A percentile compares a stretch with the other conserved stretches of the same genome.
These are phyloP conservation scores for Indicator maculatus DNA, from an alignment of 2,113 vertebrate genomes.

Conservation along the genomic window DNA sequence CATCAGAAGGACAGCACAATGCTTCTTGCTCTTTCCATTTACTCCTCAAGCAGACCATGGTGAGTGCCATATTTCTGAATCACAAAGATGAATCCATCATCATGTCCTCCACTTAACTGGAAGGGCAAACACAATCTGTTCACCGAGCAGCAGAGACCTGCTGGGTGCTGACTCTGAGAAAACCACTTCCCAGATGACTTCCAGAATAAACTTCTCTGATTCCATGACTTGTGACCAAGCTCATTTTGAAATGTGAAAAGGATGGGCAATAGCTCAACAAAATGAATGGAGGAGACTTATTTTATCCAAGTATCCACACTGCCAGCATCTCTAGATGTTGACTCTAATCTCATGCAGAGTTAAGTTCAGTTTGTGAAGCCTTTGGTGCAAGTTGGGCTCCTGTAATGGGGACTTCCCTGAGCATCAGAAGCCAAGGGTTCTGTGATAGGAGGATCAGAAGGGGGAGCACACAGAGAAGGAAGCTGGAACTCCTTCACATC, in stretches of 20 bases:
- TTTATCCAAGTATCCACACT: not conserved
- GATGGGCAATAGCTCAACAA: not conserved
- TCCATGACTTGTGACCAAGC: not conserved
- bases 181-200: not conserved
- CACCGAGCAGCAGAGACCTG: not conserved
- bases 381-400: not conserved
- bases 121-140: not conserved
- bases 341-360: not conserved
- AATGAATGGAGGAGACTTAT: not conserved
- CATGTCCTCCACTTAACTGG: not conserved
- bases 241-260: not conserved
- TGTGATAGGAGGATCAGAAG: rapidly evolving
- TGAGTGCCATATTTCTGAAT: not conserved
- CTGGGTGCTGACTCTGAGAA: not conserved
- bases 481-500: rapidly evolving
- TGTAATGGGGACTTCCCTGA: not conserved
- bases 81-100: not conserved
- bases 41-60: not conserved
- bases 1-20: rapidly evolving
- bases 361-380: not conserved
- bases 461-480: not conserved
- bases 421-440: not conserved
- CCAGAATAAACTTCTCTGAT: not conserved
- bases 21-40: not conserved
- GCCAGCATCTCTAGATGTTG: not conserved